phyloP scores from a whole-genome alignment of 2,797 vertebrate genomes.

The Hyperoplus immaculatus region DNA sequence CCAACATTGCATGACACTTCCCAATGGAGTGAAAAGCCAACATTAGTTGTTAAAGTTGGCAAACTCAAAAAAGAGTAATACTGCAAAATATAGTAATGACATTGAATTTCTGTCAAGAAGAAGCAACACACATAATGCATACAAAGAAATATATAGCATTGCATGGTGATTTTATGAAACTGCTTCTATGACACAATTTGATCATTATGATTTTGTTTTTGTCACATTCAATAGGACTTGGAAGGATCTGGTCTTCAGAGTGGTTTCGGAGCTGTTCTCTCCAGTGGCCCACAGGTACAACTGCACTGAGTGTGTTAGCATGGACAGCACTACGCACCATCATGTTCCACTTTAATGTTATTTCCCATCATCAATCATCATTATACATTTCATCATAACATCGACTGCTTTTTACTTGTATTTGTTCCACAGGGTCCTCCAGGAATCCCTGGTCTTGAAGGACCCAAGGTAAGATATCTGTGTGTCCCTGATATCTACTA shows the following conservation, averaged over 20 bases:
- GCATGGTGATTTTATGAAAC: no score
- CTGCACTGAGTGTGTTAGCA: background rate
- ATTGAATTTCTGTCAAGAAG: no score
- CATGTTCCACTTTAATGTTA: no score
- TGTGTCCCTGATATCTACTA: background rate
- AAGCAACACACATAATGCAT: no score
- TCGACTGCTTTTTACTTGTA: rapidly evolving
- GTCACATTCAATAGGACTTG: slow-evolving; percentile 83
- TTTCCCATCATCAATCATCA: background rate
- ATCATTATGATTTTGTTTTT: background rate
- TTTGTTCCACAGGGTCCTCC: slow-evolving; percentile 74
- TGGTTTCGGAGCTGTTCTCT: slow-evolving; percentile 66
- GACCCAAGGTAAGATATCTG: slow-evolving; percentile 78
- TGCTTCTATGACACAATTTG: background rate
- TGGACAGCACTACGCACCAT: background rate
- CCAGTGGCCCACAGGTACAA: slow-evolving; percentile 84
- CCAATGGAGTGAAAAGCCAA: no score
- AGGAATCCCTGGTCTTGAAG: slow-evolving; percentile 79
- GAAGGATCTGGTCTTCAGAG: slow-evolving; percentile 87
- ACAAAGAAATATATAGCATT: no score
- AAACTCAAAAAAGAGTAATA: no score
- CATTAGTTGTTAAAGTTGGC: no score
- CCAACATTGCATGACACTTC: no score
- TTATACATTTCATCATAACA: background rate
- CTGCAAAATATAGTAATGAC: no score